Base-by-base conservation (phyloP, 2,888 invertebrate species). In the Pheosia tremula region DNA sequence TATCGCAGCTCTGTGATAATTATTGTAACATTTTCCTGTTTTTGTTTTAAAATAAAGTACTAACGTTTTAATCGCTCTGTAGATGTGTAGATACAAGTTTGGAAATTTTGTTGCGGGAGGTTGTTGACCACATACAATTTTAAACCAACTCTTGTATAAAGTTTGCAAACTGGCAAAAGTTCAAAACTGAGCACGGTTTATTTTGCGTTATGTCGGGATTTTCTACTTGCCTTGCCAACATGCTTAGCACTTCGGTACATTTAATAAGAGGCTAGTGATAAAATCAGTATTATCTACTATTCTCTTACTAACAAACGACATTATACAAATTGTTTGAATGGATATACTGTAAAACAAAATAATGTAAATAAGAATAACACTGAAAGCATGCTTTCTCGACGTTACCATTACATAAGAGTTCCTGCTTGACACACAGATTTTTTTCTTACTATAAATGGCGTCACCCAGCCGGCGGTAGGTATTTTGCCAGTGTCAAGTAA, bases 151-250 rank as follows among this genome's bases (percentile, higher is more conserved):
- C 57, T 66, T 63, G 58, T 38, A 60, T 10, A 60, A 56, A 62
- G 67, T 67, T 59, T 75, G 71, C 62, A 59, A 67, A 71, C 72
- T 83, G 83, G 83, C 84, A 79, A 64, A 67, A 58, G 70, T 77
- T 81, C 83, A 82, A 81, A 68, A 65, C 58, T 68, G 61, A 61
- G 69, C 66, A 68, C 49, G 61, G 70, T 67, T 71, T 69, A 62
- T 69, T 70, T 61, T 56, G 59, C 56, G 58, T 37, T 64, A 58
- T 61, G 57, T 57, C 50, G 68, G 49, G 49, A 55, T 62, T 55
- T 7, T 63, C 6, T 62, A 61, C 47, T 62, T 24, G 63, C 49
- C 38, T 43, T 62, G 76, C 68, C 71, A 69, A 68, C 60, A 69
- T 45, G 59, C 64, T 24, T 24, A 24, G 50, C 24, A 50, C 24